Base-by-base conservation (phyloP, 92 coral and sea anemone genomes). In the Siderastrea radians region DNA sequence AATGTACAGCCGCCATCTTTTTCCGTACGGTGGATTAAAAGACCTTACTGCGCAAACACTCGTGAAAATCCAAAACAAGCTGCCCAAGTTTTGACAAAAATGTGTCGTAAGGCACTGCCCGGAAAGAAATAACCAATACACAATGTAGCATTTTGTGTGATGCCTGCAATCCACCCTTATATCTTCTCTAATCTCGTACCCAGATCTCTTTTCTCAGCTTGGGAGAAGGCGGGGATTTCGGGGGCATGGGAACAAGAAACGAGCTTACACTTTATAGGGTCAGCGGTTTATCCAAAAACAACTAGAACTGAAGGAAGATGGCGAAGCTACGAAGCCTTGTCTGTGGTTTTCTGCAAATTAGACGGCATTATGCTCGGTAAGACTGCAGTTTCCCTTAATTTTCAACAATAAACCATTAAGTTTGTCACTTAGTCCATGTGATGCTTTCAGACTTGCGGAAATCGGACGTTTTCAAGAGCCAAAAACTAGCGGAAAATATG, bases 381-480 rank as follows among this genome's bases (percentile, higher is more conserved):
- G 82, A 49, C 38, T 46, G 43, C 11, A n/a, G n/a, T 26, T 15
- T 53, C 13, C 48, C n/a, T 77, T 14, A 2, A 26, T n/a, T 6
- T 26, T n/a, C 57, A 53, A 67, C 54, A 4, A 4, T 7, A 11
- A 7, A 15, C 52, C 45, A 52, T 54, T 49, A n/a, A 74, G 48
- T 43, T 43, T 45, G 38, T 19, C 63, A 51, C 57, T 57, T 16
- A 64, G 45, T 70, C 15, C 4, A 12, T 15, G 68, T 52, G 6
- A 68, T 66, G 9, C 66, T 19, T 69, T 51, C 85, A 95, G 99
- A 46, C 85, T 98, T 76, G 89, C 97, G 12, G 99, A 98, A 78
- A 90, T 98, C 65, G 99, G 99, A 73, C 96, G 96, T 52, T 98
- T 98, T 86, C 96, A 98, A 88, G 96, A 92, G 69, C 99, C 98